Evolutionary conservation across 2,888 invertebrate genomes (phyloP), one percentile per base, ranked within the genome.

Genomic region (Nemotelus pantherinus): DNA sequence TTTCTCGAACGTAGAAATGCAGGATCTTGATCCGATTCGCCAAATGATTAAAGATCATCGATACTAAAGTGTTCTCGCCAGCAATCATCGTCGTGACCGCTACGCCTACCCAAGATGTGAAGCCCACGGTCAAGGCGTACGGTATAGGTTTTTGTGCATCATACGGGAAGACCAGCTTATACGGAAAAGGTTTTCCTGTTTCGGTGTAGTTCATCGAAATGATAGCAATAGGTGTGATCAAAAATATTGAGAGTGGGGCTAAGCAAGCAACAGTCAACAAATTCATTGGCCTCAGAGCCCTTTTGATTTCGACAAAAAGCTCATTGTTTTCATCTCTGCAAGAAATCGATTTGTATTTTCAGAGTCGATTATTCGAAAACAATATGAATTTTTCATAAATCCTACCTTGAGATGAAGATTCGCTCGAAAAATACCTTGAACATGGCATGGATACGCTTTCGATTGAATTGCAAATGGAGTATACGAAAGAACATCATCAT

Each of bases 101-200:
- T n/a, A 77, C 3, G 6, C 79, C 79, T n/a, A 67, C 72, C 76
- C 76, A 77, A 3, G 65, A 53, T 3, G 77, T 77, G 57, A 48
- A 76, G 10, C 50, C 1, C 2, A 70, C 43, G 0, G 79, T 79
- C n/a, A 79, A 39, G 7, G 60, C 76, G 72, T 79, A 79, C 2
- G 67, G 48, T 4, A 77, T n/a, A 45, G 76, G 77, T 41, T 77
- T 68, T 50, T 79, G 76, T 3, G 71, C 76, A 60, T 77, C 67
- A 57, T 79, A 79, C 5, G 65, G 53, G 47, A 79, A 79, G 25
- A 44, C 58, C 76, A 77, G 65, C 50, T 70, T 68, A 48, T 79
- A 79, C 3, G 71, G 53, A 48, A 71, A 72, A 5, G 77, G 79
- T 58, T 79, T 79, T 44, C 55, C 71, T 2, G 70, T 76, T 45